Base-by-base conservation (phyloP, 2,888 invertebrate species). In the Dryobotodes eremita region DNA sequence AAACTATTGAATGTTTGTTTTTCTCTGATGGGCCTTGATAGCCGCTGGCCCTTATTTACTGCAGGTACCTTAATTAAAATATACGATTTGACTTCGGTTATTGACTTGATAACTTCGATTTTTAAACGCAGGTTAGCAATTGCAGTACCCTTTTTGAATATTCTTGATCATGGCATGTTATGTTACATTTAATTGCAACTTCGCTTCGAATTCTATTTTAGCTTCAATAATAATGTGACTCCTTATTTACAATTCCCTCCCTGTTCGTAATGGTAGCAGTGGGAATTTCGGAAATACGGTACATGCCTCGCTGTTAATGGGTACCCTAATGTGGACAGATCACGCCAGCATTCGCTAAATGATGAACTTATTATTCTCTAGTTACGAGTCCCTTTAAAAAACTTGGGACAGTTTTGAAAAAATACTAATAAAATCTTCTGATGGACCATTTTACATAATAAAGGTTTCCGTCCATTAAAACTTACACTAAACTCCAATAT, bases 401-500 rank as follows among this genome's bases (percentile, higher is more conserved):
- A 31, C 15, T 53, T 15, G 10, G 2, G 4, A 42, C 2, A 1
- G 15, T n/a, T 46, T 26, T 61, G 11, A 26, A 46, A 65, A 66
- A 26, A 31, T 68, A 17, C 17, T 26, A 26, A 53, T 20, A 50
- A 23, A 46, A 31, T 6, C 2, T 13, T 31, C n/a, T n/a, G 31
- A n/a, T 15, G 23, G 20, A 26, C n/a, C 10, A 68, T n/a, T 73
- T 20, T 20, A 26, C 0, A 36, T 48, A 23, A 48, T 50, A 55
- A 64, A 46, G 46, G 15, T 46, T 64, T 17, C 31, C 55, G 13
- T 26, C 75, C n/a, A 79, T 79, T 82, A 57, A 75, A 59, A 75
- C 57, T 57, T 65, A 57, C 10, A 64, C 57, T 75, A 26, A 82
- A 82, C 10, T 80, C 53, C 26, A 82, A 76, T 80, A 76, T 48